Percentiles rank a stretch among this genome's conserved stretches.
These are phyloP conservation scores for Drosophila neotestacea DNA, from an alignment of 2,888 invertebrate species.

Conservation along the genomic window DNA sequence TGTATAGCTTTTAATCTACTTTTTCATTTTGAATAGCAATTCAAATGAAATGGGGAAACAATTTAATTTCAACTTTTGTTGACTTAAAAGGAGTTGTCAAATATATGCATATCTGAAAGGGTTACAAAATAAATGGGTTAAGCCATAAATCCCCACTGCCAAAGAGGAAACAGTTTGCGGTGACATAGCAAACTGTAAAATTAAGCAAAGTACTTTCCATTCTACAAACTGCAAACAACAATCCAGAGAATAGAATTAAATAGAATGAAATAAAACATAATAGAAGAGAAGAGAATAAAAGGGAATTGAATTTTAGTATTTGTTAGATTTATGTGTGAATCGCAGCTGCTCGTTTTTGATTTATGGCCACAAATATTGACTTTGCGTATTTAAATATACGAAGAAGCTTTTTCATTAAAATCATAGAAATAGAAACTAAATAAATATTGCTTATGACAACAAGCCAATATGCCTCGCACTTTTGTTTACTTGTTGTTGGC, in stretches of 20 bases:
- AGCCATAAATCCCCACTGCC: not conserved
- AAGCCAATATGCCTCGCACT: conserved; percentile 41
- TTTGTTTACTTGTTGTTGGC: conserved; percentile 59
- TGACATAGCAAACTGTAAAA: conserved; percentile 21
- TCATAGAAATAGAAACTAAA: conserved; percentile 65
- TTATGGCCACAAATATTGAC: conserved; percentile 60
- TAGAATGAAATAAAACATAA: conserved; percentile 16
- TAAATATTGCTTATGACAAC: conserved; percentile 61
- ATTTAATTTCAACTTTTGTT: conserved; percentile 1
- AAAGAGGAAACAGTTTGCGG: conserved; percentile 7
- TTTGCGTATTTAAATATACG: conserved; percentile 54
- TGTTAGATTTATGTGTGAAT: conserved; percentile 40
- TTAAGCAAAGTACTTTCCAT: conserved; percentile 22
- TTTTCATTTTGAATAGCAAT: not conserved
- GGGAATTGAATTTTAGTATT: conserved; percentile 27
- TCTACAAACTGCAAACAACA: conserved; percentile 3
- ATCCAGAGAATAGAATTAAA: not conserved
- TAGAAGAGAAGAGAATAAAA: conserved; percentile 10
- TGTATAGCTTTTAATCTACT: too few relatives aligned
- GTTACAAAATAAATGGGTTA: not conserved
- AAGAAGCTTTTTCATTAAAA: conserved; percentile 63
- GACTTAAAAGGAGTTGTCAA: conserved; percentile 11
- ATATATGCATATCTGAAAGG: not conserved
- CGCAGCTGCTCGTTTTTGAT: conserved; percentile 57
- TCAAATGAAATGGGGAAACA: not conserved